Percentiles rank a stretch among this genome's conserved stretches.
phyloP scores from a whole-genome alignment of 2,797 vertebrate genomes.

The Synanceia verrucosa region DNA sequence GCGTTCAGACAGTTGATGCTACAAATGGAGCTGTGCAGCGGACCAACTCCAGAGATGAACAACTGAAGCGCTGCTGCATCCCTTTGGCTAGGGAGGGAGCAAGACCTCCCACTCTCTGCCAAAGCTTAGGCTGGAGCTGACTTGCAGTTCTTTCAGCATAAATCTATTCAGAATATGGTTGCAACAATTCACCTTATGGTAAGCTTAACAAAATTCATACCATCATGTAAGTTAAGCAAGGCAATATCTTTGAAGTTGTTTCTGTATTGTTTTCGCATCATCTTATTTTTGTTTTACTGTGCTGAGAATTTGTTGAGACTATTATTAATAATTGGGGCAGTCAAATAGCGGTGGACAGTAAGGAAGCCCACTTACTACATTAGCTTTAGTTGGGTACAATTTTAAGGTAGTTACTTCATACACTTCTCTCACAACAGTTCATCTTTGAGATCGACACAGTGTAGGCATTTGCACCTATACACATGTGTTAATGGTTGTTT shows the following conservation, averaged over 20 bases:
- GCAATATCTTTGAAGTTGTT: neutral
- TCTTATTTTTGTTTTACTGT: neutral
- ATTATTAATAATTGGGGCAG: neutral
- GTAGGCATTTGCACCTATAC: no score
- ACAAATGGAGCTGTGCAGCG: slow-evolving; percentile 74
- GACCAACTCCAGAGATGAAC: slow-evolving; percentile 64
- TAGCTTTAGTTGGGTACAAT: neutral
- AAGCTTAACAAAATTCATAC: neutral
- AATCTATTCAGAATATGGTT: neutral
- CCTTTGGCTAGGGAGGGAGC: slow-evolving; percentile 19
- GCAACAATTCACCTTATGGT: neutral
- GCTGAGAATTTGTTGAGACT: neutral
- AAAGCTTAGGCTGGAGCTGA: slow-evolving; percentile 1
- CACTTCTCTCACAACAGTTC: neutral
- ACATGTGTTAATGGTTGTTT: no score
- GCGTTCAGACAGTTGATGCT: slow-evolving; percentile 76
- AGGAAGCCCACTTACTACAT: neutral
- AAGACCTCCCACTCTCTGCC: slow-evolving; percentile 18
- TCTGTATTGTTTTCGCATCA: neutral
- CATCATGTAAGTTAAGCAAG: neutral
- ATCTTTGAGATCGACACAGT: neutral
- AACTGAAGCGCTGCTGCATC: slow-evolving; percentile 60
- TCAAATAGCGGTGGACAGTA: neutral
- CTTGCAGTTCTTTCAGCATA: neutral
- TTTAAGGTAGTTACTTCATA: neutral